A percentile compares a stretch with the other conserved stretches of the same genome.
Evolutionary conservation across 2,888 invertebrate genomes (phyloP).

Genomic region (Chelonus formosanus): DNA sequence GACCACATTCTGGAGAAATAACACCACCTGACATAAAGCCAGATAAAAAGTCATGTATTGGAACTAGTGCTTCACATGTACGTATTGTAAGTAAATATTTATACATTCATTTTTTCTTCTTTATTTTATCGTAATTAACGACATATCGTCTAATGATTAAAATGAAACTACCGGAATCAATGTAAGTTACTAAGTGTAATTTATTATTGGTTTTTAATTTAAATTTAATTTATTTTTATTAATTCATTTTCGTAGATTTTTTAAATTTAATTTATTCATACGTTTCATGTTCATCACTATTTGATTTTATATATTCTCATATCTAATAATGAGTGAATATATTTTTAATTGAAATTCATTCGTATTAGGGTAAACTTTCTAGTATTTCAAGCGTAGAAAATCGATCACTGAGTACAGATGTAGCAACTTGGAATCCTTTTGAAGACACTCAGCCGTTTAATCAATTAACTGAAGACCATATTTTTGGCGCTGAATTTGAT

Average conservation of each 20-base stretch:
- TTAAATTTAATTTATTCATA: too few species aligned
- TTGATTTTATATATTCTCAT: too few species aligned
- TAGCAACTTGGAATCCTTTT: conserved; percentile 85
- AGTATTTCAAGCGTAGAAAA: conserved; percentile 57
- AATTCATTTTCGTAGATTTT: too few species aligned
- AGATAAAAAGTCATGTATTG: conserved; percentile 57
- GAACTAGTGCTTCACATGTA: conserved; percentile 65
- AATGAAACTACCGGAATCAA: too few species aligned
- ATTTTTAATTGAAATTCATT: conserved; percentile 3
- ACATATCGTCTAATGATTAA: neutral
- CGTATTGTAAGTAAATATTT: conserved; percentile 62
- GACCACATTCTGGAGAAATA: conserved; percentile 65
- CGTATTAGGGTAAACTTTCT: conserved; percentile 62
- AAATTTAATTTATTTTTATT: too few species aligned
- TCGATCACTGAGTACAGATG: conserved; percentile 68
- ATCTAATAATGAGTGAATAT: too few species aligned
- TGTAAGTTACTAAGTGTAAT: too few species aligned
- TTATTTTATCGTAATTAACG: conserved; percentile 29
- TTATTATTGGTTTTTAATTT: too few species aligned
- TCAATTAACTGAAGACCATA: conserved; percentile 80
- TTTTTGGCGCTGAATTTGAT: conserved; percentile 83
- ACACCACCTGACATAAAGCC: conserved; percentile 61
- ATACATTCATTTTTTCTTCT: conserved; percentile 52
- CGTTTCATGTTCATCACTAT: too few species aligned
- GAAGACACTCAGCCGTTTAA: conserved; percentile 77